Evolutionary conservation across 2,888 invertebrate species (phyloP), one percentile per base, ranked within the genome.

Genomic region (Lasioglossum morio): DNA sequence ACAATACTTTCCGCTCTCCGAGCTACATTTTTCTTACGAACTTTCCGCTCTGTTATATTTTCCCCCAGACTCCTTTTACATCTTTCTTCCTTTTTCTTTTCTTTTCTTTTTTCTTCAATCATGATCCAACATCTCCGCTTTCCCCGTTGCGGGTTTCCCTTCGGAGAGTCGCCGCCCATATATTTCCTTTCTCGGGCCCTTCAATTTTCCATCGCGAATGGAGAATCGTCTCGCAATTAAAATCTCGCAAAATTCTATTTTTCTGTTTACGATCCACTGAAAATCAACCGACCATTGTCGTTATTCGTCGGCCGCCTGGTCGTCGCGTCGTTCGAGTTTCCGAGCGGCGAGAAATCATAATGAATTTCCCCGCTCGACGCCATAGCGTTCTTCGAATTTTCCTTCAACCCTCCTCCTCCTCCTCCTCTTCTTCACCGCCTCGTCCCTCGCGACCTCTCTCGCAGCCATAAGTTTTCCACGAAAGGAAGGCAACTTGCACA

Each of bases 401-500:
- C 16, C 40, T 46, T 8, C 27, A 2, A 23, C 34, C 34, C 1
- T 30, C 19, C 19, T 63, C 40, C 27, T 16, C 8, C 4, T 0
- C 16, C 34, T 63, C n/a, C n/a, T 37, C 14, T 1, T 2, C 16
- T 10, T 2, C n/a, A 2, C 16, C 27, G 2, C 46, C 46, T 53
- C n/a, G 23, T 57, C 3, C 16, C 10, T 10, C n/a, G 16, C 43
- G 23, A n/a, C 34, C 53, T 72, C n/a, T 43, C 14, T 2, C 34
- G 66, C 30, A 27, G 74, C 27, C 46, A 30, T 37, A 82, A 84
- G 84, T 84, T 80, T 80, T 60, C 23, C 77, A 14, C 30, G 69
- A 16, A 70, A 73, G 69, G 73, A 57, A 37, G 66, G 48, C 74
- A 66, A 80, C 40, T 82, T 60, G 60, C 53, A 53, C 34, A 4